phyloP scores from a whole-genome alignment of 2,113 vertebrate species.

The Phoenicopterus ruber region DNA sequence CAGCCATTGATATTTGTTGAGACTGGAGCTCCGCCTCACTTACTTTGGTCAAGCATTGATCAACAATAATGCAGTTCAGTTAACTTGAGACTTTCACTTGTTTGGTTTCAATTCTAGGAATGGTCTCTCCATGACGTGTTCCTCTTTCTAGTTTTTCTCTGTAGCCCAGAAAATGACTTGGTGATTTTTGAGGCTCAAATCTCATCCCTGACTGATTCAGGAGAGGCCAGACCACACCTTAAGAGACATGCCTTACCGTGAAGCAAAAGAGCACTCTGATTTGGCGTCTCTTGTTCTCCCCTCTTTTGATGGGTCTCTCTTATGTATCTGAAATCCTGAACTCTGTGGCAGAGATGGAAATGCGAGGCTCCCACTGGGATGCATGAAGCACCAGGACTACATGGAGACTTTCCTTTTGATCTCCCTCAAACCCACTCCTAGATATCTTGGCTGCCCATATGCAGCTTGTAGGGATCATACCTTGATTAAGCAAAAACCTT shows the following conservation, averaged over 20 bases:
- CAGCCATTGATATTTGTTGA: background rate
- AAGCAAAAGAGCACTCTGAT: background rate
- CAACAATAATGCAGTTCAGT: background rate
- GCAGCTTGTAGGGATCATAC: background rate
- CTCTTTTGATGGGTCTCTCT: background rate
- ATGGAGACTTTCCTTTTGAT: background rate
- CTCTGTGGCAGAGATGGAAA: background rate
- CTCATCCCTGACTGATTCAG: background rate
- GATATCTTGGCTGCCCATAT: background rate
- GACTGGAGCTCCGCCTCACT: background rate
- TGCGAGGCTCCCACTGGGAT: accelerated
- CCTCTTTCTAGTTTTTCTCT: background rate
- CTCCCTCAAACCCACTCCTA: background rate
- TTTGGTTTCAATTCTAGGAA: background rate
- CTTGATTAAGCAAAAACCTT: background rate
- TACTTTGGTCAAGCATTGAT: background rate
- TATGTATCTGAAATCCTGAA: background rate
- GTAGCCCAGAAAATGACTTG: background rate
- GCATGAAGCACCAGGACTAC: background rate
- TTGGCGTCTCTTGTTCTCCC: background rate
- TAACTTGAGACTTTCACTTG: background rate
- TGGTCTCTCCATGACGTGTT: background rate
- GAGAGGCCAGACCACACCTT: background rate
- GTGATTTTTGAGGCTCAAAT: background rate
- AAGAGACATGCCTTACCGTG: background rate